Percentiles rank a stretch among this genome's conserved stretches.
These are phyloP conservation scores for Tineola bisselliella DNA, from an alignment of 2,888 invertebrate species.

Conservation along the genomic window DNA sequence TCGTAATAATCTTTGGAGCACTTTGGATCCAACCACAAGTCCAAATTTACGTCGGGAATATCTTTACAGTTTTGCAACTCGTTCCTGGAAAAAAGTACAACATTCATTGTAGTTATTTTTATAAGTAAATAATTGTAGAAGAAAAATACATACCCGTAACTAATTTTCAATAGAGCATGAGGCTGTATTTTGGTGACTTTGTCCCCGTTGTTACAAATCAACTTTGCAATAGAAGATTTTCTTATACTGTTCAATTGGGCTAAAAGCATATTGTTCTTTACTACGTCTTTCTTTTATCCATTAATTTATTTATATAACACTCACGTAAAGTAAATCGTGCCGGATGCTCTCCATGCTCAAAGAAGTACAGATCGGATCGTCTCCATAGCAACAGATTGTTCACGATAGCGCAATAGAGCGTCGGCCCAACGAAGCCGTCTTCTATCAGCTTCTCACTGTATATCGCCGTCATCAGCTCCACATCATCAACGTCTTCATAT, in stretches of 20 bases:
- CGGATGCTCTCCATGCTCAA: constrained; percentile 28
- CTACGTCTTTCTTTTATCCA: too few species aligned
- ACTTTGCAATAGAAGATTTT: constrained; percentile 73
- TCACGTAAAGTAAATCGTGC: constrained; percentile 22
- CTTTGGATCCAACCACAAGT: constrained; percentile 63
- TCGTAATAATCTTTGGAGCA: constrained; percentile 4
- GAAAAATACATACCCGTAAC: constrained; percentile 55
- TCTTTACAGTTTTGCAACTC: constrained; percentile 67
- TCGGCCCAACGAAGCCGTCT: constrained; percentile 22
- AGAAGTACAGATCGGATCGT: constrained; percentile 28
- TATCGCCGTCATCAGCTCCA: constrained; percentile 30
- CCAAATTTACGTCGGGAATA: constrained; percentile 69
- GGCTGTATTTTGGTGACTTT: constrained; percentile 70
- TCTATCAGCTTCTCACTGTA: constrained; percentile 25
- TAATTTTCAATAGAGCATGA: constrained; percentile 66
- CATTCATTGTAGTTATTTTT: background rate
- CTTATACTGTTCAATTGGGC: constrained; percentile 75
- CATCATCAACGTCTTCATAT: constrained; percentile 28
- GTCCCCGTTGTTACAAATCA: constrained; percentile 79
- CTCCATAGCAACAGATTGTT: constrained; percentile 27
- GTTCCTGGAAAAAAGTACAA: constrained; percentile 53
- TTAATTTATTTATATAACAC: too few species aligned
- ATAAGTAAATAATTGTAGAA: too few species aligned
- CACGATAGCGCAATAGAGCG: constrained; percentile 28
- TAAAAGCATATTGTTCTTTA: constrained; percentile 21